Base-by-base conservation (phyloP, 1,140 invertebrate genomes). In the Metaphire vulgaris region DNA sequence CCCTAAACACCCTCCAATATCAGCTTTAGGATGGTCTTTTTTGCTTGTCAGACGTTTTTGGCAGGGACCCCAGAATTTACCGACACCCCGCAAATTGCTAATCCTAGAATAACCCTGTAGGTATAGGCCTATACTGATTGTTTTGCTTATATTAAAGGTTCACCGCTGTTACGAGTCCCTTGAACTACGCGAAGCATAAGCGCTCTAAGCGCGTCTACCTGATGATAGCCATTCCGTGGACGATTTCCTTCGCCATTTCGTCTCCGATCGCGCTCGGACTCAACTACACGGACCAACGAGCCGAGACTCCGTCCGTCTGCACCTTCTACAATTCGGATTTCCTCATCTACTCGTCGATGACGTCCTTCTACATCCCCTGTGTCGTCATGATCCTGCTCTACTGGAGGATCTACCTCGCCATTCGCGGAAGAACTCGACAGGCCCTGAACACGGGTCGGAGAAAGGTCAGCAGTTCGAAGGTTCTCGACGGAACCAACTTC, bases 311-410 rank as follows among this genome's bases (percentile, higher is more conserved):
- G 14, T 80, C 82, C 26, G 80, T 82, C 30, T 99, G 97, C 87
- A 88, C 94, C 75, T 99, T 99, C 89, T 97, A 98, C 2, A 0
- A 32, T 32, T 33, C 69, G 28, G 72, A 73, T 16, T 73, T 73
- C 28, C 41, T 73, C 1, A 92, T 99, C 79, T 97, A 95, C 86
- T 99, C 96, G 15, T 99, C 96, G 67, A 89, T 99, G 80, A 93
- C 92, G 75, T 99, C 96, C 79, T 99, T 99, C 90, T 99, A 98
- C 87, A 97, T 99, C 83, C 97, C 97, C 2, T 99, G 96, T 86
- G 91, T 98, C 82, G 95, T 98, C 82, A 99, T 99, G 95, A 93
- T 99, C 83, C 95, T 95, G 86, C 91, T 99, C 33, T 99, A 99
- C 86, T 98, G 95, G 88, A 94, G 92, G 88, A 99, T 99, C 88